Conservation (phyloP, 2,888 invertebrate genomes). For the Empis stercorea region DNA sequence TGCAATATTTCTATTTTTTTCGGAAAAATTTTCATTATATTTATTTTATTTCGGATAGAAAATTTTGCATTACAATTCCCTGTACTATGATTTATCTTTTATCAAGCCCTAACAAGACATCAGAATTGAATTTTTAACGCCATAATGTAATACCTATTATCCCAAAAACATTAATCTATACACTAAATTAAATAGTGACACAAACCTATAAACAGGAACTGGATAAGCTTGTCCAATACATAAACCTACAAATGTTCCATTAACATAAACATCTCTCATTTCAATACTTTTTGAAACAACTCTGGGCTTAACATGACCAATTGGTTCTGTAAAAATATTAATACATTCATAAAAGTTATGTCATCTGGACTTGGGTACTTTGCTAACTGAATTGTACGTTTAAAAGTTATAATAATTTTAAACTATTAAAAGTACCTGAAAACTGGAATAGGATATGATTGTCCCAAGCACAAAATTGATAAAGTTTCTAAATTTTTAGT, state of each 20-base stretch:
- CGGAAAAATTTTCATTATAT: too few relatives aligned
- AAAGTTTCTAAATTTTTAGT: constrained; percentile 38
- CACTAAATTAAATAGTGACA: too few relatives aligned
- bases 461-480: constrained; percentile 57
- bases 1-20: background rate
- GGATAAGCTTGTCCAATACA: constrained; percentile 42
- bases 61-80: too few relatives aligned
- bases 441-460: constrained; percentile 59
- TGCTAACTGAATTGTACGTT: too few relatives aligned
- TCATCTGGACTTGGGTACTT: background rate
- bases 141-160: too few relatives aligned
- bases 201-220: constrained; percentile 51
- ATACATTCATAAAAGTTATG: background rate
- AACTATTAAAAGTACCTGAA: constrained; percentile 49
- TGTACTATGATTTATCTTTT: too few relatives aligned
- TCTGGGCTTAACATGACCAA: constrained; percentile 31
- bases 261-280: constrained; percentile 23
- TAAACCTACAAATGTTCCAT: constrained; percentile 20
- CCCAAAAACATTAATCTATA: too few relatives aligned
- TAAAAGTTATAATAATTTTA: too few relatives aligned
- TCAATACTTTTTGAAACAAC: constrained; percentile 30
- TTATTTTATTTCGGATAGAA: too few relatives aligned
- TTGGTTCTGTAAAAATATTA: constrained; percentile 22
- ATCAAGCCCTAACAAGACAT: too few relatives aligned
- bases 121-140: too few relatives aligned